Evolutionary conservation across 2,113 vertebrate genomes (phyloP).

Genomic region (Pseudorhombus dupliciocellatus): DNA sequence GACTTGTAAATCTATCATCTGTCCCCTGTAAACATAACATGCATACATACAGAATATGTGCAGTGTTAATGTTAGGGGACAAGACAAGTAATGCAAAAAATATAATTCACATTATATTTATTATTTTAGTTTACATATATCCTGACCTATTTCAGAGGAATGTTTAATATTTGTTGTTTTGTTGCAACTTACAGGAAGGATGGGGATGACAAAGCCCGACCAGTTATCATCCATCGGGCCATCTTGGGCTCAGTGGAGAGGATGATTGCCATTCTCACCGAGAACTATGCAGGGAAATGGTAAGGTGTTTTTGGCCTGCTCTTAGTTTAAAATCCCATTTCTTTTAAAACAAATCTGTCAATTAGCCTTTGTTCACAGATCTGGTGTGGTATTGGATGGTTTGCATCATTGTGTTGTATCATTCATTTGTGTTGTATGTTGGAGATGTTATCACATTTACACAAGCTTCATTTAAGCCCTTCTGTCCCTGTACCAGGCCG

Average conservation of each 20-base stretch:
- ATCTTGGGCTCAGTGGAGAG: conserved; percentile 94
- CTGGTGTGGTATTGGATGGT: background rate
- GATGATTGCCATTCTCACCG: conserved; percentile 95
- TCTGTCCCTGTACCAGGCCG: conserved; percentile 82
- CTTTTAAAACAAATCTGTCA: background rate
- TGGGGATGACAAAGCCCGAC: conserved; percentile 87
- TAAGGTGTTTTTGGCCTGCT: conserved; percentile 43
- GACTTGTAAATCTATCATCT: background rate
- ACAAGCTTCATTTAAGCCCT: background rate
- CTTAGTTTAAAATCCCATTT: background rate
- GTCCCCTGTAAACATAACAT: background rate
- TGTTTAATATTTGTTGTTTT: background rate
- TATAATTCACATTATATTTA: no score
- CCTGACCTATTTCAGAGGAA: background rate
- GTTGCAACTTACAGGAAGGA: conserved; percentile 84
- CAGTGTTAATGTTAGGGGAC: no score
- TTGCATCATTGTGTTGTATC: background rate
- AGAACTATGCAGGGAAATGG: conserved; percentile 96
- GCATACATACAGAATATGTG: background rate
- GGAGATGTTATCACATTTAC: background rate
- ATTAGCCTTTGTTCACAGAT: background rate
- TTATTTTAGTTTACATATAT: background rate
- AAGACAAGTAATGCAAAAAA: background rate
- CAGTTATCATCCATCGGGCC: conserved; percentile 95
- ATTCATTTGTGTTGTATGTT: background rate